Conservation (phyloP, 1,140 invertebrate genomes). For the Antheraea mylitta region DNA sequence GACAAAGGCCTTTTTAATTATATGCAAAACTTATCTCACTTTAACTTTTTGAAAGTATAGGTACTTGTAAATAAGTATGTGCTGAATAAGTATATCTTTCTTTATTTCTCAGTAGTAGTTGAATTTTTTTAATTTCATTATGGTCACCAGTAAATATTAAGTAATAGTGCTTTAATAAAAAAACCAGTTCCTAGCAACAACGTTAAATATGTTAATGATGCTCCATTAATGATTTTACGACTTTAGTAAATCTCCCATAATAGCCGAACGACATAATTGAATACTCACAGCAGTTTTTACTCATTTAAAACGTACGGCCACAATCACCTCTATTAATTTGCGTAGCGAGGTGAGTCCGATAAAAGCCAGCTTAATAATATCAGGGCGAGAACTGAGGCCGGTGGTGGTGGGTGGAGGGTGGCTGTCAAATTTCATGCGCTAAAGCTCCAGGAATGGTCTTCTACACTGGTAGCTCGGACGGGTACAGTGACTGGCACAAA, state of each 20-base stretch:
- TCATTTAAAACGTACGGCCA: slow-evolving; percentile 36
- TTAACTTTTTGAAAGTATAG: too few species aligned
- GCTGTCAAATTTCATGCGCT: slow-evolving; percentile 61
- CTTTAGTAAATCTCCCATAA: slow-evolving; percentile 6
- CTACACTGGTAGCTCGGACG: slow-evolving; percentile 32
- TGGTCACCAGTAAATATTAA: too few species aligned
- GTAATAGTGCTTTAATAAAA: too few species aligned
- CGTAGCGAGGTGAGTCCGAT: slow-evolving; percentile 38
- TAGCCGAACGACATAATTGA: slow-evolving; percentile 20
- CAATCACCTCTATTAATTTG: slow-evolving; percentile 59
- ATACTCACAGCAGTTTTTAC: slow-evolving; percentile 37
- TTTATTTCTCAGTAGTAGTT: too few species aligned
- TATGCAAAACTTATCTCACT: too few species aligned
- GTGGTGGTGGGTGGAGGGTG: slow-evolving; percentile 22
- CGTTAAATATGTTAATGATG: slow-evolving; percentile 5
- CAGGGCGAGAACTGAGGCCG: slow-evolving; percentile 17
- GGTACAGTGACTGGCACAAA: slow-evolving; percentile 33
- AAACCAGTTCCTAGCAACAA: neutral
- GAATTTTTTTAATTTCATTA: too few species aligned
- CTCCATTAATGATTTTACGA: neutral
- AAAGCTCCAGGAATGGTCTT: slow-evolving; percentile 47
- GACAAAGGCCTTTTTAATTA: too few species aligned
- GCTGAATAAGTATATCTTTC: too few species aligned
- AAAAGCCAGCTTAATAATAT: slow-evolving; percentile 52
- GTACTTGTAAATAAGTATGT: too few species aligned